Percentiles rank a stretch among this genome's conserved stretches.
Conservation (phyloP, 2,888 invertebrate species). For the Microplitis deprimator region DNA sequence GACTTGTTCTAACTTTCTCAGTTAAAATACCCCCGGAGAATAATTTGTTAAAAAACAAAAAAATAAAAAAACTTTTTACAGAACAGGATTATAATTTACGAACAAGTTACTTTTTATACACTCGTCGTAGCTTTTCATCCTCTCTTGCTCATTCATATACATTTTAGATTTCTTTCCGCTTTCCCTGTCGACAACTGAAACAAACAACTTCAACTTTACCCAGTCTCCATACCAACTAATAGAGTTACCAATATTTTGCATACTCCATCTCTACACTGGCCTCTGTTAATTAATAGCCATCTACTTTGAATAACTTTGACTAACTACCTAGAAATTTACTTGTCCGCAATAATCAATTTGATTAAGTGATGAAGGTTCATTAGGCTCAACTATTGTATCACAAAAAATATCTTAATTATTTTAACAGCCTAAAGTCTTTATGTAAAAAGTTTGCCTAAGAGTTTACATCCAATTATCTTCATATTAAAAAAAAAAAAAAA, state of each 20-base stretch:
- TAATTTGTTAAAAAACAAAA: constrained; percentile 29
- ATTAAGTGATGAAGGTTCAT: background rate
- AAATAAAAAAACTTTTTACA: constrained; percentile 17
- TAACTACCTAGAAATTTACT: background rate
- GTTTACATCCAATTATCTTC: background rate
- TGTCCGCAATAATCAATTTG: background rate
- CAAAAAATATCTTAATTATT: no score
- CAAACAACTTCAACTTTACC: background rate
- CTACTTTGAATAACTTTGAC: background rate
- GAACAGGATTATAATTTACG: constrained; percentile 20
- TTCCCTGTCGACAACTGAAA: background rate
- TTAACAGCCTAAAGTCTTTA: no score
- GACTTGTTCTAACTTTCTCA: constrained; percentile 35
- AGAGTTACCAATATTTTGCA: background rate
- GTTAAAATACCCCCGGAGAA: constrained; percentile 35
- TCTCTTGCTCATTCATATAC: background rate
- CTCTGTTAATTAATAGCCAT: background rate
- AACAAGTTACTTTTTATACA: constrained; percentile 9
- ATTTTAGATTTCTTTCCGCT: background rate
- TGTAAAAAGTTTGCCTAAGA: no score
- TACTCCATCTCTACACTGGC: background rate
- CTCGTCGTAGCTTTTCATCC: background rate
- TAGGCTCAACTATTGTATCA: background rate
- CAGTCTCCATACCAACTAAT: background rate
- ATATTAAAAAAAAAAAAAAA: background rate